A percentile compares a stretch with the other conserved stretches of the same genome.
Conservation (phyloP, 2,888 invertebrate genomes). For the Nomada ruficornis region DNA sequence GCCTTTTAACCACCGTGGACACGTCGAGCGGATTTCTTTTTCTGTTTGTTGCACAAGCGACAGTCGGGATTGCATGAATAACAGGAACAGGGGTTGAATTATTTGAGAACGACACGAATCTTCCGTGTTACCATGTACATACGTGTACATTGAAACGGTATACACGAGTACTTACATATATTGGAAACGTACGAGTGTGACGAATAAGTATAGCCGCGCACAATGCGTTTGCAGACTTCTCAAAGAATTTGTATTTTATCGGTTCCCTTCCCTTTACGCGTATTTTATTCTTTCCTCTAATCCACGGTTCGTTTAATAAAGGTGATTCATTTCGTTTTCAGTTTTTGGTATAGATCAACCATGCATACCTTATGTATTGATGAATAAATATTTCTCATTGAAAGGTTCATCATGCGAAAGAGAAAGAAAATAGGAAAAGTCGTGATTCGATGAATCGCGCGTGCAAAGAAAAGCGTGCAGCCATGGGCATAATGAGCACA, state of each 20-base stretch:
- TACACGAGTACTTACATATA: neutral
- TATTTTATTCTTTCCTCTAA: no score
- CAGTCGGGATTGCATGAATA: slow-evolving; percentile 25
- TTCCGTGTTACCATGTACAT: neutral
- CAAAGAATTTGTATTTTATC: no score
- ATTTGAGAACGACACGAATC: slow-evolving; percentile 25
- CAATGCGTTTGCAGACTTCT: no score
- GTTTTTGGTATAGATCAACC: no score
- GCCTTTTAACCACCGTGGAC: neutral
- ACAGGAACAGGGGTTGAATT: slow-evolving; percentile 27
- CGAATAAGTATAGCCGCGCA: no score
- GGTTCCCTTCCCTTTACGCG: no score
- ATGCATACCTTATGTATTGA: no score
- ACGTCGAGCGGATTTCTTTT: slow-evolving; percentile 11
- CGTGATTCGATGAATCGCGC: slow-evolving; percentile 18
- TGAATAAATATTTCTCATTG: neutral
- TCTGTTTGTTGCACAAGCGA: slow-evolving; percentile 16
- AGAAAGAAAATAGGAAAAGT: slow-evolving; percentile 18
- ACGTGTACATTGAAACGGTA: neutral
- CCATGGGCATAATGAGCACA: slow-evolving; percentile 23
- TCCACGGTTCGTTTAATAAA: no score
- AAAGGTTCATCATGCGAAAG: neutral
- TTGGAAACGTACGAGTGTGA: neutral
- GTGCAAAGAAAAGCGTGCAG: slow-evolving; percentile 10
- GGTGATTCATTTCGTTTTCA: no score